Evolutionary conservation across 2,888 invertebrate species (phyloP).

Genomic region (Neoaliturus tenellus): DNA sequence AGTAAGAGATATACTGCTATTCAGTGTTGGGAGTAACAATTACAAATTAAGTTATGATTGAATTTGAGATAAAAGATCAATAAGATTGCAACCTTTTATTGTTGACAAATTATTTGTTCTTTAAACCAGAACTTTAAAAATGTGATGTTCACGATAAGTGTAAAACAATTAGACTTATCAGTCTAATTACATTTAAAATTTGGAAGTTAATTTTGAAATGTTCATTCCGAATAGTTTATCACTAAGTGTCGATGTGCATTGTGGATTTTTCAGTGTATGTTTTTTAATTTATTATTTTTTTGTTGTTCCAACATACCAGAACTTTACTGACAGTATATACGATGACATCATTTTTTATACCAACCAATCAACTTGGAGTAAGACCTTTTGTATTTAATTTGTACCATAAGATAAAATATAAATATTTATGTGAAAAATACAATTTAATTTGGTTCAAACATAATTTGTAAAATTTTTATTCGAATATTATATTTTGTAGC

Average conservation of each 20-base stretch:
- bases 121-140: neutral
- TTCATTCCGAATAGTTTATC: neutral
- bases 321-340: slow-evolving; percentile 41
- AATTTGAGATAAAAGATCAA: neutral
- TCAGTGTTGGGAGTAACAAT: too few relatives aligned
- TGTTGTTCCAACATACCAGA: slow-evolving; percentile 11
- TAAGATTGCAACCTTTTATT: neutral
- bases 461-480: too few relatives aligned
- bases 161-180: neutral
- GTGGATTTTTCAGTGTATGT: slow-evolving; percentile 18
- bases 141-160: neutral
- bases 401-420: neutral
- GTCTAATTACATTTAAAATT: neutral
- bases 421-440: too few relatives aligned
- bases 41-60: too few relatives aligned
- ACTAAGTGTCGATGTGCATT: neutral
- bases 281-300: slow-evolving; percentile 23
- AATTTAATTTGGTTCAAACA: too few relatives aligned
- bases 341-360: slow-evolving; percentile 46
- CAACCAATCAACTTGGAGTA: slow-evolving; percentile 43
- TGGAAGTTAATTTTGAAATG: neutral
- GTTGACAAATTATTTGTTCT: neutral
- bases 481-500: too few relatives aligned
- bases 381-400: neutral
- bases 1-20: too few relatives aligned